These are phyloP conservation scores for Drosophila affinis DNA, from an alignment of 2,888 invertebrate species.

Conservation along the genomic window DNA sequence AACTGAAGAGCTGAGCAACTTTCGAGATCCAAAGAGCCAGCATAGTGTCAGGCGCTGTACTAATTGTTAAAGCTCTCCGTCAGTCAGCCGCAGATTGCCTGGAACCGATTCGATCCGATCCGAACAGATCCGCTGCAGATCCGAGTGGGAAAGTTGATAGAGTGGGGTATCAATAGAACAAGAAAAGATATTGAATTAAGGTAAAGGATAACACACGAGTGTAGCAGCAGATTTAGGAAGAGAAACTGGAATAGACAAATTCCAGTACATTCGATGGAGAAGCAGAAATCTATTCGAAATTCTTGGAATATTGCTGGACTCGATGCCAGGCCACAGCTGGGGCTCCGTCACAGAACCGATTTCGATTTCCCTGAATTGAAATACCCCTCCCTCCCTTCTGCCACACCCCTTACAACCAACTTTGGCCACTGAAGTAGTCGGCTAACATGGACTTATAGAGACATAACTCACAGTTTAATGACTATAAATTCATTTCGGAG, in stretches of 20 bases:
- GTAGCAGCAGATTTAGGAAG: no score
- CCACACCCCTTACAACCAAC: no score
- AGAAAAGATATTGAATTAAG: no score
- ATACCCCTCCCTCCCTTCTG: neutral
- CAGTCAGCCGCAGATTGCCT: neutral
- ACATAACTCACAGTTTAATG: slow-evolving; percentile 61
- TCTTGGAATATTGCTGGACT: neutral
- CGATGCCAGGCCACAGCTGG: no score
- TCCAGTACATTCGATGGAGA: neutral
- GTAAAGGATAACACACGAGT: no score
- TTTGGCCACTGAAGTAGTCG: neutral
- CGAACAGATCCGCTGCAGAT: neutral
- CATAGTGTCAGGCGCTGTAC: slow-evolving; percentile 18
- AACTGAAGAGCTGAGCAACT: slow-evolving; percentile 2
- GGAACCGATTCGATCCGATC: slow-evolving; percentile 10
- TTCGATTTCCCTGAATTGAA: slow-evolving; percentile 11
- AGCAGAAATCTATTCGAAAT: neutral
- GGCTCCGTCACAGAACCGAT: neutral
- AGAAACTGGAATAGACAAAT: neutral
- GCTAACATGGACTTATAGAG: slow-evolving; percentile 36
- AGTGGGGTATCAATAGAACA: no score
- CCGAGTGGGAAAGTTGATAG: neutral
- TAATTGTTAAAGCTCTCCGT: slow-evolving; percentile 24
- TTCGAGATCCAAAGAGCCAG: neutral
- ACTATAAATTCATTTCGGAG: slow-evolving; percentile 51